Evolutionary conservation across 2,888 invertebrate genomes (phyloP).

Genomic region (Glaucopsyche alexis): DNA sequence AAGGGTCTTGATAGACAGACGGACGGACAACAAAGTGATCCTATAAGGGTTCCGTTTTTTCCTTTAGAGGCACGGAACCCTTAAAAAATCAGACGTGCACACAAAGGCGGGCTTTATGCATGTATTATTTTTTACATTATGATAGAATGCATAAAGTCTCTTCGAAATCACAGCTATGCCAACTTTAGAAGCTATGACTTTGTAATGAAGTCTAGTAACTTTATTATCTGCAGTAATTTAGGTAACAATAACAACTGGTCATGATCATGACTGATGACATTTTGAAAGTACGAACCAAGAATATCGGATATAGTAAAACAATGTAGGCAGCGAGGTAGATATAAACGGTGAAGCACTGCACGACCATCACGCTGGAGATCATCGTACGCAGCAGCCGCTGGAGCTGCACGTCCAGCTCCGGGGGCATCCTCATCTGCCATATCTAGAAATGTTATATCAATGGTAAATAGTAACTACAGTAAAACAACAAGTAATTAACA

Average conservation of each 20-base stretch:
- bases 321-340: slow-evolving; percentile 78
- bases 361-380: slow-evolving; percentile 73
- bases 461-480: neutral
- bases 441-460: slow-evolving; percentile 50
- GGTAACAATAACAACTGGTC: no score
- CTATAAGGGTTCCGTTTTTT: no score
- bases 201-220: neutral
- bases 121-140: no score
- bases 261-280: neutral
- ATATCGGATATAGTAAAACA: slow-evolving; percentile 77
- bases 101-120: no score
- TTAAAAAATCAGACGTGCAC: no score
- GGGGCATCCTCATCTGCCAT: slow-evolving; percentile 76
- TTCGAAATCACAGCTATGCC: no score
- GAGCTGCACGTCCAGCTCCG: slow-evolving; percentile 59
- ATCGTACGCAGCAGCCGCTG: slow-evolving; percentile 74
- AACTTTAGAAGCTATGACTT: no score
- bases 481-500: no score
- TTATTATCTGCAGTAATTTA: neutral
- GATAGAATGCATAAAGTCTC: no score
- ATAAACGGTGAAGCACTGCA: slow-evolving; percentile 78
- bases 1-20: no score
- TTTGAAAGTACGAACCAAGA: slow-evolving; percentile 59
- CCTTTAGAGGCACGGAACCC: no score
- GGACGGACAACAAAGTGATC: no score